Base-by-base conservation (phyloP, 2,888 invertebrate species). In the Plebejus anna region DNA sequence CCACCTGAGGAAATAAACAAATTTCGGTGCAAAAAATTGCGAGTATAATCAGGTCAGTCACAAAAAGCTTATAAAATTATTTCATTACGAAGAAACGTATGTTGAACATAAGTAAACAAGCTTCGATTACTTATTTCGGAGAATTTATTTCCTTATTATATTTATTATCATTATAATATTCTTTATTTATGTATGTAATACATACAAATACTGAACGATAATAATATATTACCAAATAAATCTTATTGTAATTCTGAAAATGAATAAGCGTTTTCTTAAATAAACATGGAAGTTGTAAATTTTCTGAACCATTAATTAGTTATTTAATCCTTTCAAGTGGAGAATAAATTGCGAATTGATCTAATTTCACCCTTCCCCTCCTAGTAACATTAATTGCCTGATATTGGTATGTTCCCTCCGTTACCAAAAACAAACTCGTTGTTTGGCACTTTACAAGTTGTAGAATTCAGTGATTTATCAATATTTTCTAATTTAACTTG, bases 341-440 rank as follows among this genome's bases (percentile, higher is more conserved):
- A 86, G 87, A 90, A 91, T 89, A 85, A 87, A 86, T 85, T 82
- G 88, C 87, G 89, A 92, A 93, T 92, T 91, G 90, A 90, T 90
- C 91, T 87, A 87, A 92, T 91, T 92, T 88, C 89, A 89, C 89
- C 90, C 90, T 87, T 84, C 87, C 84, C 85, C 86, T 82, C 86
- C 82, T 82, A 85, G 83, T 86, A 87, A 88, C 92, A 92, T 93
- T 94, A 93, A 94, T 93, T 93, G 93, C 91, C 82, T 85, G 86
- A 86, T 88, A 87, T 87, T 86, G 83, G 86, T 82, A 81, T 82
- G 82, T 84, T 83, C 83, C 83, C 84, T 85, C 88, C 88, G 90
- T 88, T 88, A 85, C 86, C 91, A 84, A 91, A 92, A 92, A 91
- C 90, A 92, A 90, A 93, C 91, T 90, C 32, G 13, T 1, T 66